phyloP scores from a whole-genome alignment of 2,888 invertebrate genomes.

The Acanthoscelides obtectus region DNA sequence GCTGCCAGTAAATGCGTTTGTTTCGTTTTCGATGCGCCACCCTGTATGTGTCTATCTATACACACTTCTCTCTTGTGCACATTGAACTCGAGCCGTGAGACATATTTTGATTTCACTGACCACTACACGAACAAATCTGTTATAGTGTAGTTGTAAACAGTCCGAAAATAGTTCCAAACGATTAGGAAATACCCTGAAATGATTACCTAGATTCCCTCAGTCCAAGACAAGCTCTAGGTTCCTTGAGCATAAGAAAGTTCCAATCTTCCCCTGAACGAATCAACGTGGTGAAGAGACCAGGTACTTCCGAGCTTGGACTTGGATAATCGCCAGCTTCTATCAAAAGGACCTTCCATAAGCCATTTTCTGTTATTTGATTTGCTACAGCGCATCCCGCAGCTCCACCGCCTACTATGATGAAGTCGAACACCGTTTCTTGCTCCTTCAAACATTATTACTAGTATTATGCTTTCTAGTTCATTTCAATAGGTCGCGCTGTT shows the following conservation, averaged over 20 bases:
- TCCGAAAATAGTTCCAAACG: too few species aligned
- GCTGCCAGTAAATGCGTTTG: too few species aligned
- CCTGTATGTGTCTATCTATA: too few species aligned
- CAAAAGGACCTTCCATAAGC: constrained; percentile 40
- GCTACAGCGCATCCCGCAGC: constrained; percentile 51
- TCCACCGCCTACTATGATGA: constrained; percentile 49
- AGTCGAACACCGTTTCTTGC: constrained; percentile 42
- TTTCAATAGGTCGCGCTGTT: too few species aligned
- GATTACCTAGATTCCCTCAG: constrained; percentile 9
- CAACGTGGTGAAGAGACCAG: constrained; percentile 28
- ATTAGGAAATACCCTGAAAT: too few species aligned
- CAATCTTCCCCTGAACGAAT: constrained; percentile 35
- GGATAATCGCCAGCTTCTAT: constrained; percentile 42
- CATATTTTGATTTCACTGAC: too few species aligned
- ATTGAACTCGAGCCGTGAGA: too few species aligned
- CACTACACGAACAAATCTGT: too few species aligned
- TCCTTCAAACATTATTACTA: constrained; percentile 20
- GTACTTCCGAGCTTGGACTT: constrained; percentile 27
- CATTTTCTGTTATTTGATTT: constrained; percentile 44
- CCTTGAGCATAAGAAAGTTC: constrained; percentile 32
- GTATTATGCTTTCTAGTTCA: too few species aligned
- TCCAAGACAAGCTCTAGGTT: constrained; percentile 30
- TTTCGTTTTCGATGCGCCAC: too few species aligned
- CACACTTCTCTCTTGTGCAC: too few species aligned
- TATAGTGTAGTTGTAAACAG: too few species aligned